Base-by-base conservation (phyloP, 2,797 vertebrate species). In the Tarsius wallacei region DNA sequence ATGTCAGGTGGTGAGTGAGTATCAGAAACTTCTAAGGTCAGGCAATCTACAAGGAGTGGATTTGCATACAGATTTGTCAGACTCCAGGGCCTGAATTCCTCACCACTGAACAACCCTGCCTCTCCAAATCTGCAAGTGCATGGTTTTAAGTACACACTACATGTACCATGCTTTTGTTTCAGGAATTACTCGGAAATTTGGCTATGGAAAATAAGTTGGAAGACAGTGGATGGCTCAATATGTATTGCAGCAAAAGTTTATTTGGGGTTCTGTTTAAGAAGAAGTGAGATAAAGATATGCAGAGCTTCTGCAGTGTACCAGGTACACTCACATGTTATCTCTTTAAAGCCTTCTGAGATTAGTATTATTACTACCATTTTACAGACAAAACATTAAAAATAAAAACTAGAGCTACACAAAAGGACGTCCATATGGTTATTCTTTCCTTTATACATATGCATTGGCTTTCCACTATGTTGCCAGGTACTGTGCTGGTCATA, bases 161-260 rank as follows among this genome's bases (percentile, higher is more conserved):
- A 17, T 0, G 53, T 47, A 81, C 61, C 0, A 15, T 47, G 24
- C 4, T 28, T 94, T 90, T 93, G n/a, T 64, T 83, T 10, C 55
- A 87, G 86, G 55, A 76, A 80, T 94, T 59, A 64, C 66, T 88
- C 53, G n/a, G 51, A 87, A 49, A 16, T 91, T 80, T 85, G 24
- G 28, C 53, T 76, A 4, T 61, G n/a, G 53, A 17, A 64, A 92
- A 64, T 87, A 36, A 64, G 24, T 93, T 61, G 55, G 78, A 78
- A 96, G 87, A 57, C 15, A 90, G 42, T 55, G 19, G 80, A 68
- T 70, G 42, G 14, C 28, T 78, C 28, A 26, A 33, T 73, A 57
- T 85, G 3, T 87, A 71, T 81, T 71, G 28, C 6, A 59, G 5
- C 13, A 53, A 49, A 82, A 15, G 5, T 64, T 83, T 28, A 33